These are phyloP conservation scores for Chrysoperla carnea DNA, from an alignment of 1,140 invertebrate genomes.

Conservation along the genomic window DNA sequence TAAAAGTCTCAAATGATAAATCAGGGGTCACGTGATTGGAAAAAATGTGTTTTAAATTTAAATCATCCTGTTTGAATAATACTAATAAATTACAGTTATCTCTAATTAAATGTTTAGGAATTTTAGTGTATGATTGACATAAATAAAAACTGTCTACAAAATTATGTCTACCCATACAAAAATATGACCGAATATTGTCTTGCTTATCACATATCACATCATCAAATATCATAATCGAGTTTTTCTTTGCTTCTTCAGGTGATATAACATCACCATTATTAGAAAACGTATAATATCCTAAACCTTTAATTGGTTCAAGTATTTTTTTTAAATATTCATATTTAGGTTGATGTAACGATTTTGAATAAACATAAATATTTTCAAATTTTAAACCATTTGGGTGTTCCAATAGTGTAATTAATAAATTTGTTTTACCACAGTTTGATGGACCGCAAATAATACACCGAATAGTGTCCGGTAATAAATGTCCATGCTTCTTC, in stretches of 20 bases:
- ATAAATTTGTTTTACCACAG: constrained; percentile 18
- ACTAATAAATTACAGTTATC: constrained; percentile 20
- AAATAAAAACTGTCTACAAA: constrained; percentile 17
- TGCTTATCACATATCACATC: constrained; percentile 14
- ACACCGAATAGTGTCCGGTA: background rate
- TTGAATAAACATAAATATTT: constrained; percentile 19
- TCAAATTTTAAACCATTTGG: constrained; percentile 14
- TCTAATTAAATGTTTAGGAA: constrained; percentile 19
- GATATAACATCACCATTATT: constrained; percentile 13
- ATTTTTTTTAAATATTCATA: constrained; percentile 11
- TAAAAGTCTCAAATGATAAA: constrained; percentile 16
- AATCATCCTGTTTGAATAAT: constrained; percentile 20
- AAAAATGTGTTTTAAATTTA: constrained; percentile 21
- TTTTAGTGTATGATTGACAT: constrained; percentile 18
- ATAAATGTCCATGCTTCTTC: too few relatives aligned
- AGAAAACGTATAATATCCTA: constrained; percentile 11
- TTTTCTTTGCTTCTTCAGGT: constrained; percentile 9
- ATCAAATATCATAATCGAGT: constrained; percentile 20
- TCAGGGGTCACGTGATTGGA: constrained; percentile 18
- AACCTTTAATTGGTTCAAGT: constrained; percentile 8
- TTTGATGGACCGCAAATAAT: constrained; percentile 12
- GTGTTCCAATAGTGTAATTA: constrained; percentile 10
- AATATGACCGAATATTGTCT: constrained; percentile 16
- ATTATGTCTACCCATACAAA: constrained; percentile 17
- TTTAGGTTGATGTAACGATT: constrained; percentile 16